Conservation (phyloP, 64 coral and sea anemone species). For the Montipora efflorescens region DNA sequence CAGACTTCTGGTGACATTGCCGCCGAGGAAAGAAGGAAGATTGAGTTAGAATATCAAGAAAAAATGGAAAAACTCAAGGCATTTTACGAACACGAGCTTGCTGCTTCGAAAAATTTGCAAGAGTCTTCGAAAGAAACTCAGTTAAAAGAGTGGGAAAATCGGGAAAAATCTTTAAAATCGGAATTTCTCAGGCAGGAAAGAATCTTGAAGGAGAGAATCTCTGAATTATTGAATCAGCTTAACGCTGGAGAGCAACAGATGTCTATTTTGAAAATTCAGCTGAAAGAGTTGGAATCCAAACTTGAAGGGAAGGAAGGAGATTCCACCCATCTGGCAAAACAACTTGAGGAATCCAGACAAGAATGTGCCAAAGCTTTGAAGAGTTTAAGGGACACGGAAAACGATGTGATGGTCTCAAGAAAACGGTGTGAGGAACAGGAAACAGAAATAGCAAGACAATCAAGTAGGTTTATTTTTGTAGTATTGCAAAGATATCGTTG, state of each 20-base stretch:
- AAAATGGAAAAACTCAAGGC: constrained; percentile 92
- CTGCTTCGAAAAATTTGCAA: constrained; percentile 53
- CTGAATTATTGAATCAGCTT: constrained; percentile 79
- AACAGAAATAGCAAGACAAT: constrained; percentile 82
- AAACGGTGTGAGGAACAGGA: constrained; percentile 80
- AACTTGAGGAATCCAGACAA: constrained; percentile 68
- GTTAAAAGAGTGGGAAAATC: constrained; percentile 76
- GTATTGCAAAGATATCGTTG: too few species aligned
- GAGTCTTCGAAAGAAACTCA: constrained; percentile 55
- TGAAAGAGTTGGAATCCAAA: constrained; percentile 63
- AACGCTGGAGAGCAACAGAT: constrained; percentile 78
- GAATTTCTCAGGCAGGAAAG: constrained; percentile 86
- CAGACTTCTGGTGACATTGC: constrained; percentile 62
- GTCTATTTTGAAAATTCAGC: constrained; percentile 60
- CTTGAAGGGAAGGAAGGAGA: constrained; percentile 45
- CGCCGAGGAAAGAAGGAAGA: constrained; percentile 64
- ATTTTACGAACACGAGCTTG: constrained; percentile 93
- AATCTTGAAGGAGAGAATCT: constrained; percentile 91
- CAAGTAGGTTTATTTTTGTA: constrained; percentile 62
- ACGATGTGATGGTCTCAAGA: constrained; percentile 68
- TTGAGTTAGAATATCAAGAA: constrained; percentile 88
- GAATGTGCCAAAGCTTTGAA: constrained; percentile 63
- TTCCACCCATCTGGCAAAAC: constrained; percentile 37
- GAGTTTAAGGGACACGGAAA: constrained; percentile 76
- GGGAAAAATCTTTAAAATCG: constrained; percentile 60